phyloP scores from a whole-genome alignment of 2,888 invertebrate species.

The Aelia acuminata region DNA sequence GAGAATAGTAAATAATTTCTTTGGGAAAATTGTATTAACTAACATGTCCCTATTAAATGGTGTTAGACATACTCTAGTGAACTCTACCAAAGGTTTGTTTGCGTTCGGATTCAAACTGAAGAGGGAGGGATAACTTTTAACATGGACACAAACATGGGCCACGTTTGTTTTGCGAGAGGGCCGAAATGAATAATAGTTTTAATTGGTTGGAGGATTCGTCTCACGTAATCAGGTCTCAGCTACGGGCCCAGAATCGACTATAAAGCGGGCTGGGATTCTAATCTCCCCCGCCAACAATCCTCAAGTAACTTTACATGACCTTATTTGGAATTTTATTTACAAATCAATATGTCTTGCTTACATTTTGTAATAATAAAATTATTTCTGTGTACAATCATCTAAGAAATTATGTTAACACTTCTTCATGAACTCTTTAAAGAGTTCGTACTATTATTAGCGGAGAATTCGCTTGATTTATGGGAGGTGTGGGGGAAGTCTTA shows the following conservation, averaged over 20 bases:
- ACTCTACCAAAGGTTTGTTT: not conserved
- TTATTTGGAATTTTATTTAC: not conserved
- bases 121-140: conserved; percentile 35
- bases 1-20: too few species aligned
- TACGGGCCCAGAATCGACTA: conserved; percentile 17
- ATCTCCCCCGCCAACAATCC: not conserved
- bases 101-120: conserved; percentile 5
- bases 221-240: conserved; percentile 5
- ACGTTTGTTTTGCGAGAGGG: conserved; percentile 25
- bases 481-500: too few species aligned
- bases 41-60: not conserved
- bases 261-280: not conserved
- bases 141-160: conserved; percentile 30
- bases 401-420: not conserved
- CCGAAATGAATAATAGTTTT: conserved; percentile 55
- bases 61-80: not conserved
- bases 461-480: too few species aligned
- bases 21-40: too few species aligned
- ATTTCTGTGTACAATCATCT: too few species aligned
- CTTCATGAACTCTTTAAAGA: not conserved
- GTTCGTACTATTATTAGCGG: too few species aligned
- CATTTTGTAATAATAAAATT: not conserved
- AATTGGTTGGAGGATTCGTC: conserved; percentile 42
- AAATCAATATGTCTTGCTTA: not conserved
- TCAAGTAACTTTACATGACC: not conserved